Evolutionary conservation across 2,888 invertebrate species (phyloP), one percentile per base, ranked within the genome.

Genomic region (Leucoma salicis): DNA sequence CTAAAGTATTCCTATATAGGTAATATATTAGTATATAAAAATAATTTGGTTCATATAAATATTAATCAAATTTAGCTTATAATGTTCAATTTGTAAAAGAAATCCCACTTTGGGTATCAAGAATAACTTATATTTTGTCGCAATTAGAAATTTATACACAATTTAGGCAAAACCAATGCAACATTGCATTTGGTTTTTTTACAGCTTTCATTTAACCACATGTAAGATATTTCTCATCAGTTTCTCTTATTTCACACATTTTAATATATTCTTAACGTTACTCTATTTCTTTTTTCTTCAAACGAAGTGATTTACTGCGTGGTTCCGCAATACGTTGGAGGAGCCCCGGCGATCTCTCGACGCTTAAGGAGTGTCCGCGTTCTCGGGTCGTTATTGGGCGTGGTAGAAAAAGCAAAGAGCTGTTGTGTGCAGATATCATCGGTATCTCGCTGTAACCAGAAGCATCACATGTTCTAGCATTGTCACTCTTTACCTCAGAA

Each of bases 231-330:
- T n/a, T n/a, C n/a, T n/a, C n/a, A n/a, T n/a, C n/a, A n/a, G n/a
- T n/a, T n/a, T n/a, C n/a, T n/a, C n/a, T n/a, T n/a, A n/a, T n/a
- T n/a, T n/a, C n/a, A n/a, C n/a, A n/a, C 50, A 75, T 46, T 76
- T 66, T 18, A 62, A 59, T 35, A 41, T 46, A 33, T n/a, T n/a
- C n/a, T n/a, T n/a, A n/a, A n/a, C n/a, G n/a, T n/a, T n/a, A n/a
- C n/a, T n/a, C n/a, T n/a, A n/a, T n/a, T n/a, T 78, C 69, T 57
- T 67, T 76, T 49, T 69, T 74, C 51, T 87, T 86, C 15, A 86
- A 42, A n/a, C 88, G 78, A 8, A 89, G 70, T 3, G 88, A 89
- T 57, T 83, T 86, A 54, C 88, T 88, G 2, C 88, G 72, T 1
- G 86, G 86, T 39, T 82, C 80, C 2, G 73, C 45, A n/a, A 67